Evolutionary conservation across 2,888 invertebrate species (phyloP), one percentile per base, ranked within the genome.

Genomic region (Caenorhabditis drosophilae): DNA sequence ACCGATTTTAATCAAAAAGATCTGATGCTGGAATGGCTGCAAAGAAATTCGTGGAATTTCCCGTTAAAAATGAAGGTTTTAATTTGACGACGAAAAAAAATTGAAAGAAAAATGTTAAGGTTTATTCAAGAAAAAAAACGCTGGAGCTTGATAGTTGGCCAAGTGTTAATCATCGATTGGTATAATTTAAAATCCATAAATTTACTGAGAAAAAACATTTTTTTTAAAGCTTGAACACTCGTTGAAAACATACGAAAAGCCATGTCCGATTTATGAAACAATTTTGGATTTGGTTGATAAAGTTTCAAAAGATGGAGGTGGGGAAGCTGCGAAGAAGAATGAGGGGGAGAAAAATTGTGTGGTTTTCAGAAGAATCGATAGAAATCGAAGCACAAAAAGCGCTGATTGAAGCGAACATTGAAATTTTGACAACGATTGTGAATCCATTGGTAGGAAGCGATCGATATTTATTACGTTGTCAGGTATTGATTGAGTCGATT

Each of bases 371-470:
- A 0, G 60, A 57, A 23, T 23, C 25, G 20, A 31, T 23, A 1
- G 4, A 23, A 18, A 27, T 60, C 12, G 36, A 40, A 1, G 67
- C 60, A 3, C 48, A 50, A 23, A 51, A 62, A 12, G 67, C 70
- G 2, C 35, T 70, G 23, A 20, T 53, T 11, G 40, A 23, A 2
- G 35, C 48, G 4, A 25, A 35, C 2, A 55, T 70, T 50, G 11
- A 41, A n/a, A 49, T 66, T 20, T n/a, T n/a, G n/a, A n/a, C n/a
- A n/a, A n/a, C n/a, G n/a, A n/a, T n/a, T n/a, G n/a, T n/a, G n/a
- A n/a, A n/a, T n/a, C n/a, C n/a, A n/a, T n/a, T n/a, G n/a, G n/a
- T n/a, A n/a, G n/a, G n/a, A n/a, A n/a, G n/a, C n/a, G n/a, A n/a
- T n/a, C n/a, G n/a, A n/a, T n/a, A n/a, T n/a, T n/a, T n/a, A n/a